A percentile compares a stretch with the other conserved stretches of the same genome.
These are phyloP conservation scores for Mimachlamys varia DNA, from an alignment of 2,888 invertebrate species.

Conservation along the genomic window DNA sequence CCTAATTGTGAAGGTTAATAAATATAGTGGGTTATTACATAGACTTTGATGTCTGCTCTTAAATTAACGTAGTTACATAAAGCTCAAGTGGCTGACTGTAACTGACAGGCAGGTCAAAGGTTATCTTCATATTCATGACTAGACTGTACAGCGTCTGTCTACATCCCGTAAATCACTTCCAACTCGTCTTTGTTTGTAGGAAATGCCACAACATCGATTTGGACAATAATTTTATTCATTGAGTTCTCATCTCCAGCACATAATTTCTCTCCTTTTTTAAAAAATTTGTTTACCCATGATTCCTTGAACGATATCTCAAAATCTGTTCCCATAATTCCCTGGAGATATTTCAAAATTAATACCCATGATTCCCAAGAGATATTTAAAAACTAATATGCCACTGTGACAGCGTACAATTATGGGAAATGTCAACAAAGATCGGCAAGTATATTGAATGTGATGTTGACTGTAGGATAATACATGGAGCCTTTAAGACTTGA, in stretches of 20 bases:
- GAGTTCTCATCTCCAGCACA: constrained; percentile 15
- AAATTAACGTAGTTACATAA: neutral
- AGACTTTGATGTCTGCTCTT: neutral
- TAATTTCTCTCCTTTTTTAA: neutral
- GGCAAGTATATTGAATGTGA: neutral
- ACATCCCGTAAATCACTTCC: constrained; percentile 4
- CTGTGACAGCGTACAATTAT: constrained; percentile 7
- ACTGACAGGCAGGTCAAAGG: constrained; percentile 10
- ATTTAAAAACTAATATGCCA: constrained; percentile 21
- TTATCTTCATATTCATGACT: neutral
- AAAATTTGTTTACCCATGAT: neutral
- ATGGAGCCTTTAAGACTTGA: neutral
- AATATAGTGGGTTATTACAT: no score
- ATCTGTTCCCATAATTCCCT: constrained; percentile 31
- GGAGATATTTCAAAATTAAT: constrained; percentile 34
- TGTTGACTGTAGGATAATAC: constrained; percentile 15
- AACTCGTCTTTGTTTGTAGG: neutral
- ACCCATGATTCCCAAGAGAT: constrained; percentile 1
- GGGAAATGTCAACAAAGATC: constrained; percentile 21
- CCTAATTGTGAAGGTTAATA: neutral
- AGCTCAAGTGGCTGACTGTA: no score
- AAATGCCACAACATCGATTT: constrained; percentile 4
- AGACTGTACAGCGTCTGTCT: neutral
- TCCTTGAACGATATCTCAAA: neutral
- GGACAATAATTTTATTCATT: constrained; percentile 22